Conservation (phyloP, 1,140 invertebrate species). For the Medauroidea extradentata region DNA sequence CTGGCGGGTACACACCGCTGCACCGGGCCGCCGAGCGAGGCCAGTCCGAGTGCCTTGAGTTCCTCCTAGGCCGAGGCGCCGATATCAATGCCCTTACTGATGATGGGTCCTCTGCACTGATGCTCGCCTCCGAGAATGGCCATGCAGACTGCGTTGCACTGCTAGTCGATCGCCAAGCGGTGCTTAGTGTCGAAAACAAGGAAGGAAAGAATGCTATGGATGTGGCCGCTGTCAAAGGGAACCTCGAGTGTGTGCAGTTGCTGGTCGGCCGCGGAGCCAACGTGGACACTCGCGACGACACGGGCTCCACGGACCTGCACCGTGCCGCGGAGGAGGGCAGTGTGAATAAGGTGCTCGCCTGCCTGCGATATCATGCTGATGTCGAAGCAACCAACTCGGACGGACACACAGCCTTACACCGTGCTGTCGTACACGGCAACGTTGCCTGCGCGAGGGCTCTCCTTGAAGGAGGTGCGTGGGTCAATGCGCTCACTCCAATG, state of each 20-base stretch:
- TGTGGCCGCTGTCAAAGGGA: constrained; percentile 64
- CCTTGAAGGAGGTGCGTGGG: constrained; percentile 37
- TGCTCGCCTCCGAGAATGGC: background rate
- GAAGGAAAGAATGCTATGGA: constrained; percentile 32
- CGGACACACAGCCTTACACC: constrained; percentile 41
- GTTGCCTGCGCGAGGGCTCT: constrained; percentile 45
- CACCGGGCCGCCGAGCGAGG: constrained; percentile 57
- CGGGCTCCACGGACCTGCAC: constrained; percentile 67
- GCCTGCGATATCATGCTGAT: constrained; percentile 5
- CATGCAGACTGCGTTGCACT: background rate
- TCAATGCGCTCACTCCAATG: constrained; percentile 35
- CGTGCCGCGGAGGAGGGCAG: constrained; percentile 75
- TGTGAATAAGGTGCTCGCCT: constrained; percentile 66
- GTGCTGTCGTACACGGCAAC: constrained; percentile 50
- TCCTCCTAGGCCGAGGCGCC: constrained; percentile 44
- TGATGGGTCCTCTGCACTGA: constrained; percentile 69
- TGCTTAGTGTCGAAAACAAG: background rate
- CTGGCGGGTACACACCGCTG: constrained; percentile 72
- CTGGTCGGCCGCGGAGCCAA: constrained; percentile 20
- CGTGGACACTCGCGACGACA: constrained; percentile 44
- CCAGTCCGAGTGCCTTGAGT: constrained; percentile 38
- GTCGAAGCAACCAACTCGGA: constrained; percentile 28
- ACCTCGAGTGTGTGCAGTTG: constrained; percentile 43
- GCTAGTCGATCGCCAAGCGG: background rate
- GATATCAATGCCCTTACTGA: constrained; percentile 75